Conservation (phyloP, 2,113 vertebrate genomes). For the Atrichornis clamosus region DNA sequence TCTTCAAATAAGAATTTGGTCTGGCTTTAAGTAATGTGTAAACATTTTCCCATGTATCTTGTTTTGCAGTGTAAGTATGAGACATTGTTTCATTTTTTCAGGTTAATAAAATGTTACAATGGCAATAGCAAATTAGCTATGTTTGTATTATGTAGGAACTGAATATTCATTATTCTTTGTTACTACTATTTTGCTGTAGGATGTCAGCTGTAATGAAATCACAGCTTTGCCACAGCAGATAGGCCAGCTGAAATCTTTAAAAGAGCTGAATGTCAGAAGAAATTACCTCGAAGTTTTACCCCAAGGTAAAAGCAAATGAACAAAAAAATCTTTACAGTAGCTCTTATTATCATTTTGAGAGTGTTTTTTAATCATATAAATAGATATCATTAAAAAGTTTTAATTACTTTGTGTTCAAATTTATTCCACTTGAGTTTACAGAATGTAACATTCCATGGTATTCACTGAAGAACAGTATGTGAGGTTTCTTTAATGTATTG, state of each 20-base stretch:
- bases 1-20: not conserved
- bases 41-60: not conserved
- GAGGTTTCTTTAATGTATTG: not conserved
- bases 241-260: conserved; percentile 84
- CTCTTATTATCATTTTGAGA: not conserved
- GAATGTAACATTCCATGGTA: not conserved
- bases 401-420: not conserved
- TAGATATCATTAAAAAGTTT: not conserved
- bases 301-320: conserved; percentile 77
- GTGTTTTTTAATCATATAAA: not conserved
- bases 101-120: not conserved
- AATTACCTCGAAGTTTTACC: conserved; percentile 93
- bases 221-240: conserved; percentile 88
- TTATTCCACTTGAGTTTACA: not conserved
- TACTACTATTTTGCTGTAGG: conserved; percentile 70
- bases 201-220: conserved; percentile 97
- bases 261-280: conserved; percentile 89
- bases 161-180: not conserved
- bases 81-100: not conserved
- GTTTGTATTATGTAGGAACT: not conserved
- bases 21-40: not conserved
- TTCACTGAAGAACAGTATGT: not conserved
- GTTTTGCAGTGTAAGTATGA: not conserved
- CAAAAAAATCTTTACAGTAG: not conserved
- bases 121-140: not conserved